phyloP scores from a whole-genome alignment of 1,140 invertebrate species.

The Latrodectus geometricus region DNA sequence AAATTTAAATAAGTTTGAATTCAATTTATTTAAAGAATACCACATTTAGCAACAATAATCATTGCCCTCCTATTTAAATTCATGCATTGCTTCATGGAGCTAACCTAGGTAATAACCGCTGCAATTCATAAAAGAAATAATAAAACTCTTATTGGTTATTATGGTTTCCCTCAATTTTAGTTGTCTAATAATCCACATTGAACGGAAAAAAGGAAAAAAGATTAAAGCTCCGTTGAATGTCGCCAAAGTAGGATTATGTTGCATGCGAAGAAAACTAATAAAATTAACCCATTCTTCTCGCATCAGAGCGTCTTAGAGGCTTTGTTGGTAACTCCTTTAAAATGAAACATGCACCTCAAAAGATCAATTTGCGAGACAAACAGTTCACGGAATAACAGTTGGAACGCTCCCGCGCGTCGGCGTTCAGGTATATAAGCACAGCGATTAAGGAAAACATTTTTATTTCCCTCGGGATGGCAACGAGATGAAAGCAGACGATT shows the following conservation, averaged over 20 bases:
- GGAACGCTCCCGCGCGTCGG: background rate
- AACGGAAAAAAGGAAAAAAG: no score
- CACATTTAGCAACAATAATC: no score
- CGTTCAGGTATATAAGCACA: slow-evolving; percentile 15
- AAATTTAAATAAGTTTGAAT: no score
- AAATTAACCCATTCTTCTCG: background rate
- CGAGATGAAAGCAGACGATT: slow-evolving; percentile 42
- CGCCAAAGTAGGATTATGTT: background rate
- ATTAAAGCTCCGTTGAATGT: background rate
- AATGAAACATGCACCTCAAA: background rate
- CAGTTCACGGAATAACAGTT: background rate
- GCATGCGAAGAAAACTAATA: background rate
- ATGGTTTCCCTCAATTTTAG: background rate
- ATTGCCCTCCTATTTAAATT: no score
- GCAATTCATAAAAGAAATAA: background rate
- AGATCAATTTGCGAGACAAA: background rate
- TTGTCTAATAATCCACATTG: background rate
- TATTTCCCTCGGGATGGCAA: slow-evolving; percentile 48
- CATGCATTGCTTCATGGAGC: no score
- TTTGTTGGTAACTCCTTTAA: background rate
- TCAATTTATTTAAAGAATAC: no score
- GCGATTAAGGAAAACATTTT: slow-evolving; percentile 40
- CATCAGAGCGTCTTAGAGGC: background rate
- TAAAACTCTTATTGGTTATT: background rate
- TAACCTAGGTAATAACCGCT: background rate